Evolutionary conservation across 1,140 invertebrate genomes (phyloP).

Genomic region (Orchesella cincta): DNA sequence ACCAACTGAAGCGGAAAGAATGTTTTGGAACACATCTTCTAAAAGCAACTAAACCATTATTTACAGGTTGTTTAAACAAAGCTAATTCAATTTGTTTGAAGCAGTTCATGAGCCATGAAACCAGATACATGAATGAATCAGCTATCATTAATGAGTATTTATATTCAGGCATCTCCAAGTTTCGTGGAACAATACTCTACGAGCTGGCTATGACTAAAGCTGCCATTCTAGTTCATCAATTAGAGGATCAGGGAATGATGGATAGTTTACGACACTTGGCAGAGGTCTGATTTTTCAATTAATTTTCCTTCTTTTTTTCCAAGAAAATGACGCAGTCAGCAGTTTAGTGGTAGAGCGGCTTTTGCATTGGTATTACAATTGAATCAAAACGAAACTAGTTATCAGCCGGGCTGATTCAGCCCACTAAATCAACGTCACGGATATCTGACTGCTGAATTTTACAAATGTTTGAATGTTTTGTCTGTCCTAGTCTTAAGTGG

Average conservation of each 20-base stretch:
- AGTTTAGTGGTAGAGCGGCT: too few species aligned
- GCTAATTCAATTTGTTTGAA: neutral
- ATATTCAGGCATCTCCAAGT: constrained; percentile 44
- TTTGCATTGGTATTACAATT: too few species aligned
- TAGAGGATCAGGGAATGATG: constrained; percentile 14
- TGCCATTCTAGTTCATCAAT: constrained; percentile 31
- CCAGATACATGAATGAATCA: neutral
- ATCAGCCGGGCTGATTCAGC: too few species aligned
- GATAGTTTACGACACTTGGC: constrained; percentile 27
- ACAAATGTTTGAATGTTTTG: too few species aligned
- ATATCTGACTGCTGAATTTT: too few species aligned
- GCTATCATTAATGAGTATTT: neutral
- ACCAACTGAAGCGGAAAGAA: constrained; percentile 36
- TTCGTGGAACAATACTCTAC: constrained; percentile 44
- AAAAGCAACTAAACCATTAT: constrained; percentile 32
- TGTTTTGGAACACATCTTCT: constrained; percentile 40
- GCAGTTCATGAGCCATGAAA: neutral
- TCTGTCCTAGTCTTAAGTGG: too few species aligned
- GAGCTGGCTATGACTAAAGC: constrained; percentile 43
- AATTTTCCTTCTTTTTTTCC: too few species aligned
- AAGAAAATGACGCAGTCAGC: too few species aligned
- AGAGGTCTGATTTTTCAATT: too few species aligned
- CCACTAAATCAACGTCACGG: too few species aligned
- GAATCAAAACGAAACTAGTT: too few species aligned
- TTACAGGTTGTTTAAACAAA: constrained; percentile 37